Percentiles rank a stretch among this genome's conserved stretches.
These are phyloP conservation scores for Bilobella aurantiaca DNA, from an alignment of 1,140 invertebrate genomes.

Conservation along the genomic window DNA sequence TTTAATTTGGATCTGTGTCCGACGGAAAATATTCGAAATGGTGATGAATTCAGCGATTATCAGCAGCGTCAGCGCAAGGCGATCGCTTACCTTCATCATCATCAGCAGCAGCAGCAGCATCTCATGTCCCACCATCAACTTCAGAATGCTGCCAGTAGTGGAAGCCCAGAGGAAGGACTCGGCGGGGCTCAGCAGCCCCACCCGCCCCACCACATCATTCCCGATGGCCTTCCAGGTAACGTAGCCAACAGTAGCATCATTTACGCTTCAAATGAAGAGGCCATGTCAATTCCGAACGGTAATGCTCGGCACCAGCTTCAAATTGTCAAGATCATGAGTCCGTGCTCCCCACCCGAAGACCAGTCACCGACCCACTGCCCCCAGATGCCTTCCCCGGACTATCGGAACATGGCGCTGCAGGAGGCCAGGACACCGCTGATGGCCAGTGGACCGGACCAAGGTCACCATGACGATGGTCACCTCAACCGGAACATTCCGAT, in stretches of 20 bases:
- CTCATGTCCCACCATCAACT: constrained; percentile 18
- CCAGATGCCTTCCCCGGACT: not conserved
- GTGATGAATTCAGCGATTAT: not conserved
- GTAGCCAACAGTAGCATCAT: not conserved
- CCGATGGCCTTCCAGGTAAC: not conserved
- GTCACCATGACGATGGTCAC: not conserved
- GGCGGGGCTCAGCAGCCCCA: not conserved
- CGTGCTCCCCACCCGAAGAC: not conserved
- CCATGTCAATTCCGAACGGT: constrained; percentile 11
- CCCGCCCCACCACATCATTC: not conserved
- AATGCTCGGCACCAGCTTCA: constrained; percentile 5
- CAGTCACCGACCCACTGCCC: constrained; percentile 17
- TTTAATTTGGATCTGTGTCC: constrained; percentile 12
- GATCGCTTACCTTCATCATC: not conserved
- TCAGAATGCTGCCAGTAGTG: constrained; percentile 7
- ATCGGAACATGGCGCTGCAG: constrained; percentile 14
- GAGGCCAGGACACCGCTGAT: not conserved
- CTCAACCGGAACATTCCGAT: not conserved
- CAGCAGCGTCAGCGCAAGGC: constrained; percentile 4
- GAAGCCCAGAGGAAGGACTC: not conserved
- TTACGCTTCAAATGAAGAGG: constrained; percentile 12
- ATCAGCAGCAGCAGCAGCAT: constrained; percentile 16
- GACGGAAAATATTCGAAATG: constrained; percentile 2
- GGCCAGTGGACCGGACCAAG: too few relatives aligned
- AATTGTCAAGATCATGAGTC: not conserved